Base-by-base conservation (phyloP, 2,113 vertebrate genomes). In the Andinoacara biseriatus region DNA sequence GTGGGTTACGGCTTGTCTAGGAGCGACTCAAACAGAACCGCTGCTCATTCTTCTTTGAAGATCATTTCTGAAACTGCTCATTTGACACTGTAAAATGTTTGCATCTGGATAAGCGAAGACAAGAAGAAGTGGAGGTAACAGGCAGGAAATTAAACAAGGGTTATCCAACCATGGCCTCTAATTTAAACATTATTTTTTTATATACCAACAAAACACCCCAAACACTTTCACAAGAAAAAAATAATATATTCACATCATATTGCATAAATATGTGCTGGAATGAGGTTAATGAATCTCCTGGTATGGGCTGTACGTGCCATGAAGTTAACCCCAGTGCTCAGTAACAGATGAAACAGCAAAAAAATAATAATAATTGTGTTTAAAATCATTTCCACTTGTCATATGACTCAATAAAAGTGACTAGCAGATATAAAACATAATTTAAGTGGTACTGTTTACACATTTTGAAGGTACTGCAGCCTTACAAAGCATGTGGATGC, bases 261-360 rank as follows among this genome's bases (percentile, higher is more conserved):
- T 94, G 90, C 91, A 91, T 93, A 94, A 93, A 89, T 86, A 94
- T 92, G 84, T 91, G 87, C 90, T 87, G 90, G 85, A 91, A 94
- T 92, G 88, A 92, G 89, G 86, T 91, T 80, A 72, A 93, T 87
- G 78, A 76, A 82, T 72, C 62, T 59, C 83, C 88, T 65, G 62
- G 76, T 72, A 58, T 79, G 84, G 79, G 76, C 75, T 69, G 54
- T 60, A 63, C 69, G 59, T 79, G 57, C 72, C n/a, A 31, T 82
- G 72, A 72, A 33, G n/a, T 59, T n/a, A 80, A 59, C 81, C 86
- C 81, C 88, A 85, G 82, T 85, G 83, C 80, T 86, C 78, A 81
- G 65, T 61, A 87, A 91, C 18, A 20, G 58, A 74, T 38, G 38
- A 65, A 82, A 79, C 4, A 76, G 67, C n/a, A 38, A 46, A 60